These are phyloP conservation scores for Mantis religiosa DNA, from an alignment of 2,888 invertebrate species.

Conservation along the genomic window DNA sequence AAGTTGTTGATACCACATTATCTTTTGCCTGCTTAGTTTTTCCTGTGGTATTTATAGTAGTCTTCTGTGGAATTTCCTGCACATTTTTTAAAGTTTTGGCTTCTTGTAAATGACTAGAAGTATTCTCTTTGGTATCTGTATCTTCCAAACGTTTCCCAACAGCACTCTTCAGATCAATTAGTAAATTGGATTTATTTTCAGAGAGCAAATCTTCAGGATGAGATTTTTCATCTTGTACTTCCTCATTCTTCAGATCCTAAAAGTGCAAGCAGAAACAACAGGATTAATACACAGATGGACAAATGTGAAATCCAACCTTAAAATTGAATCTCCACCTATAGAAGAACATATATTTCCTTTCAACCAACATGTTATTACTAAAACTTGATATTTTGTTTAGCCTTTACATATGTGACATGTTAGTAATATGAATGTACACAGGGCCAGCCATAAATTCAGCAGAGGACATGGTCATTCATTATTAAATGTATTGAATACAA, in stretches of 20 bases:
- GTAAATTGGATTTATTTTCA: background rate
- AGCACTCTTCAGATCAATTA: background rate
- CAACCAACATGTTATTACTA: too few relatives aligned
- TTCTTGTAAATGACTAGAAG: background rate
- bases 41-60: background rate
- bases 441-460: too few relatives aligned
- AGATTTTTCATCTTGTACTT: background rate
- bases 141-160: background rate
- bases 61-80: background rate
- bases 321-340: too few relatives aligned
- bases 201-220: background rate
- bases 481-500: too few relatives aligned
- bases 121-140: background rate
- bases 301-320: too few relatives aligned
- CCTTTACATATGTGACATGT: too few relatives aligned
- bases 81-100: background rate
- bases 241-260: background rate
- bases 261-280: background rate
- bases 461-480: too few relatives aligned
- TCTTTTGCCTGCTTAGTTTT: background rate
- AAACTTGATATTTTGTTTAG: too few relatives aligned
- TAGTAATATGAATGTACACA: too few relatives aligned
- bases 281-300: background rate
- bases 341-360: too few relatives aligned
- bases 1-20: background rate